These are phyloP conservation scores for Hydriomena furcata DNA, from an alignment of 2,888 invertebrate species.

Conservation along the genomic window DNA sequence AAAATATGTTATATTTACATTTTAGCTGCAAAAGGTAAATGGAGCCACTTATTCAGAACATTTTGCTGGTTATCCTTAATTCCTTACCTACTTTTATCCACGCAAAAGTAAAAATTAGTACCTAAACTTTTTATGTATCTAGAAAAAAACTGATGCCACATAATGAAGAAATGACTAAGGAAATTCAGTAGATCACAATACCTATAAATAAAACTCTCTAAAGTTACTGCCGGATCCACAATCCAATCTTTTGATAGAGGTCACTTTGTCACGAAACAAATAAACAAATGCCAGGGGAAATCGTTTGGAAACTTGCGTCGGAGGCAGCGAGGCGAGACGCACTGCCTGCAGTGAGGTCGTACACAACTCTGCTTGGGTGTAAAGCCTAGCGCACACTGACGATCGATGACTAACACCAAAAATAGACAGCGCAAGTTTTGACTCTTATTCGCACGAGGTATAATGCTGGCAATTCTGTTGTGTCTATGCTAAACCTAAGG, in stretches of 20 bases:
- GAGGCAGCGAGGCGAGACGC: conserved; percentile 55
- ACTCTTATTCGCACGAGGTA: too few relatives aligned
- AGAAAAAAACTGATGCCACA: neutral
- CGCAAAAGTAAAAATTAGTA: too few relatives aligned
- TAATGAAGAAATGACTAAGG: neutral
- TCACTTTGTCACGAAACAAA: conserved; percentile 16
- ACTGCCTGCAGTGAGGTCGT: conserved; percentile 50
- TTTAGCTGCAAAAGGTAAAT: too few relatives aligned
- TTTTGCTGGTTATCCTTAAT: too few relatives aligned
- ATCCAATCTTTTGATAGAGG: neutral
- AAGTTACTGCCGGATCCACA: neutral
- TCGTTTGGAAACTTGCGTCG: conserved; percentile 42
- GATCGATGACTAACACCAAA: neutral
- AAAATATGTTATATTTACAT: too few relatives aligned
- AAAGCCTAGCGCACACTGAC: conserved; percentile 10
- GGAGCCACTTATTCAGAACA: too few relatives aligned
- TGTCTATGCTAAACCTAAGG: too few relatives aligned
- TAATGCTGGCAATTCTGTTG: too few relatives aligned
- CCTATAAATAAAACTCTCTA: conserved; percentile 6
- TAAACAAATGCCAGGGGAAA: conserved; percentile 28
- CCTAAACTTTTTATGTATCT: too few relatives aligned
- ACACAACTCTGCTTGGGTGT: conserved; percentile 6
- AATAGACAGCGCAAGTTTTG: neutral
- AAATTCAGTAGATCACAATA: neutral
- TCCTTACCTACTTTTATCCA: too few relatives aligned